Conservation (phyloP, 2,797 vertebrate species). For the Poeciliopsis infans region DNA sequence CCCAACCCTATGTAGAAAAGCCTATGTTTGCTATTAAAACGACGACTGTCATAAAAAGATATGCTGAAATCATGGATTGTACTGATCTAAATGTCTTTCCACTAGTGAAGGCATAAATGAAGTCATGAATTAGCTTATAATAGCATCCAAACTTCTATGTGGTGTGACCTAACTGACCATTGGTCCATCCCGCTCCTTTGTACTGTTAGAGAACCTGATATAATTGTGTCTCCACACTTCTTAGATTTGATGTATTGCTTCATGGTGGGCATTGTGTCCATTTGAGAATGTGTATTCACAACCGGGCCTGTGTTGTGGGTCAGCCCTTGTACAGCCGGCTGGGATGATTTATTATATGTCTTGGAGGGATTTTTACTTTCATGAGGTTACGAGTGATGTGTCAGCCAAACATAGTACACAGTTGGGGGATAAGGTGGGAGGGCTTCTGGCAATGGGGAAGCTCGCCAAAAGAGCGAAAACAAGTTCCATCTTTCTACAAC, state of each 20-base stretch:
- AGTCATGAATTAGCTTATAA: neutral
- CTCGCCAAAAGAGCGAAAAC: slow-evolving; percentile 49
- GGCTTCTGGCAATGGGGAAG: slow-evolving; percentile 47
- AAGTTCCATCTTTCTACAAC: slow-evolving; percentile 35
- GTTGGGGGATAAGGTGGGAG: neutral
- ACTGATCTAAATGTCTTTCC: neutral
- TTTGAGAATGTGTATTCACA: slow-evolving; percentile 6
- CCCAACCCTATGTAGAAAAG: neutral
- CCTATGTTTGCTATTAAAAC: neutral
- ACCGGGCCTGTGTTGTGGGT: slow-evolving; percentile 40
- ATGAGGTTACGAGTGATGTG: slow-evolving; percentile 68
- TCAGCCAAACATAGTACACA: slow-evolving; percentile 50
- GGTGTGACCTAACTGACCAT: slow-evolving; percentile 15
- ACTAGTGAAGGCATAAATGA: neutral
- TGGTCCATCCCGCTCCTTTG: slow-evolving; percentile 6
- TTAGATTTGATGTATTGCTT: slow-evolving; percentile 37
- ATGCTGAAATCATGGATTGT: neutral
- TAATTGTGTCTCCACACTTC: slow-evolving; percentile 34
- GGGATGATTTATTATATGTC: slow-evolving; percentile 74
- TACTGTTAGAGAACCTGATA: slow-evolving; percentile 22
- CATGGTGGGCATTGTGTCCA: slow-evolving; percentile 8
- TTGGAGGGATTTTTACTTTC: slow-evolving; percentile 69
- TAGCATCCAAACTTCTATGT: neutral
- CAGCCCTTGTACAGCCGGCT: slow-evolving; percentile 26
- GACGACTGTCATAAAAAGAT: neutral